Percentiles rank a stretch among this genome's conserved stretches.
These are phyloP conservation scores for Macrotus californicus DNA, from an alignment of 2,113 vertebrate genomes.

Conservation along the genomic window DNA sequence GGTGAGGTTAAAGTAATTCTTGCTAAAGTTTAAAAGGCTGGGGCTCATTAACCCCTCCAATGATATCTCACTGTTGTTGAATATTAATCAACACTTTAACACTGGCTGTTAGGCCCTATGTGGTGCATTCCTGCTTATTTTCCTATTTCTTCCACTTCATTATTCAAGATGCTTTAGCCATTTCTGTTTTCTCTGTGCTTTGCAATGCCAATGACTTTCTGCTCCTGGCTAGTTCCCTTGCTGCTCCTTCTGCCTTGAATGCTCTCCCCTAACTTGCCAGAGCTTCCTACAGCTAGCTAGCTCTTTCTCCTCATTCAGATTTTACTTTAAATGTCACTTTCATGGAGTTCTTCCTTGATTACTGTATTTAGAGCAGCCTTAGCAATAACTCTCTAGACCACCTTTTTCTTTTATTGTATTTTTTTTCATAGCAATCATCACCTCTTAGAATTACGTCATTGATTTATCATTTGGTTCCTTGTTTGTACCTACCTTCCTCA, in stretches of 20 bases:
- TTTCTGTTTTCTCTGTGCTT: not conserved
- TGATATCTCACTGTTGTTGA: not conserved
- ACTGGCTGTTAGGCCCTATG: not conserved
- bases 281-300: not conserved
- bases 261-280: not conserved
- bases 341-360: not conserved
- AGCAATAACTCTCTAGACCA: not conserved
- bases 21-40: not conserved
- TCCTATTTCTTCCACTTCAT: not conserved
- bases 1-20: not conserved
- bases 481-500: not conserved
- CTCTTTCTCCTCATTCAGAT: not conserved
- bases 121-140: not conserved
- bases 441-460: not conserved
- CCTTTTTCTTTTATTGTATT: not conserved
- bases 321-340: not conserved
- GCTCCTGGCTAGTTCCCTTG: not conserved
- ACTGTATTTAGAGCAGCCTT: not conserved
- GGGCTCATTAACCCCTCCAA: not conserved
- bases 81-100: not conserved
- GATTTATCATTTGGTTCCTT: not conserved
- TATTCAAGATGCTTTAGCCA: not conserved
- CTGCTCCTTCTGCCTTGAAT: not conserved
- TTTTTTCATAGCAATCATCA: not conserved
- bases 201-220: not conserved